These are phyloP conservation scores for Epizoanthus ramosus DNA, from an alignment of 92 coral and sea anemone species.

Conservation along the genomic window DNA sequence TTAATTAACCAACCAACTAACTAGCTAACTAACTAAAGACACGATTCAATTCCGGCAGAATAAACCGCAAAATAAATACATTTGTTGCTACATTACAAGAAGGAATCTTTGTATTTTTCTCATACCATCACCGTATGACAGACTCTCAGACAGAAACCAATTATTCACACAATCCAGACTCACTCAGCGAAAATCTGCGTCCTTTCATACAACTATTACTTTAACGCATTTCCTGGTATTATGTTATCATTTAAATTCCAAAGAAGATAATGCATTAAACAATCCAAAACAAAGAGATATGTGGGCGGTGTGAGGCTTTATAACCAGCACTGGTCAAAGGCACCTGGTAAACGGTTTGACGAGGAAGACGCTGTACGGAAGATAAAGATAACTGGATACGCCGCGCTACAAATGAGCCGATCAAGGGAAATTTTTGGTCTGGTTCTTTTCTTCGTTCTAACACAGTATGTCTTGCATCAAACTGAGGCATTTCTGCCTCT, in stretches of 20 bases:
- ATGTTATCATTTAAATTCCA: neutral
- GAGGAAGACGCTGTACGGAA: neutral
- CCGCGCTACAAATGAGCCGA: neutral
- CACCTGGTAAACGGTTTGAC: neutral
- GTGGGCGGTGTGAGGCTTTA: neutral
- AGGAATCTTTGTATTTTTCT: no score
- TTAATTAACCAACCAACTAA: no score
- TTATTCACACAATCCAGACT: no score
- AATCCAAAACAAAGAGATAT: neutral
- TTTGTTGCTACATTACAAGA: no score
- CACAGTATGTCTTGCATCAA: neutral
- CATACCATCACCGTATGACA: no score
- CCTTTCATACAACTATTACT: neutral
- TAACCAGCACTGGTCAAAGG: neutral
- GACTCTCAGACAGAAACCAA: no score
- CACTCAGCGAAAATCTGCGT: neutral
- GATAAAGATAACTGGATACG: neutral
- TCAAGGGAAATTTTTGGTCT: neutral
- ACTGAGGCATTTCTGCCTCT: neutral
- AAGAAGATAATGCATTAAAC: neutral
- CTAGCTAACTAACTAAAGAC: no score
- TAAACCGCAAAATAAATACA: no score
- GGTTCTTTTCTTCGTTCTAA: neutral
- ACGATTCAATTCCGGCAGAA: no score
- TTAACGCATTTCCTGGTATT: constrained; percentile 5